Evolutionary conservation across 2,797 vertebrate species (phyloP).

Genomic region (Pterois miles): DNA sequence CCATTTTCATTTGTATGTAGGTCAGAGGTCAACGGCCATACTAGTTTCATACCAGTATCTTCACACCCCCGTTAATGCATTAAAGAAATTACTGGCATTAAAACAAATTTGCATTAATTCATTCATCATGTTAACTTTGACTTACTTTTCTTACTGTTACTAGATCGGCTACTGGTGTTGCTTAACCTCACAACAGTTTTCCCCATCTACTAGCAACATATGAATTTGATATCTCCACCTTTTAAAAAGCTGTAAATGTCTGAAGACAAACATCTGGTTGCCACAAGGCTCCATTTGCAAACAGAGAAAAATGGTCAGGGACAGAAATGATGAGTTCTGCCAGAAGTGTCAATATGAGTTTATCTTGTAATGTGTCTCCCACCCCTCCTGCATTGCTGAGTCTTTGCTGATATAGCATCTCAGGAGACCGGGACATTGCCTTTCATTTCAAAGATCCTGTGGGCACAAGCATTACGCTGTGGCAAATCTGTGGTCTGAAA

Average conservation of each 20-base stretch:
- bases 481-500: conserved; percentile 17
- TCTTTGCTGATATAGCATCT: conserved; percentile 64
- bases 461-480: conserved; percentile 26
- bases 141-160: neutral
- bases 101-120: no score
- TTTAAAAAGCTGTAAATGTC: conserved; percentile 37
- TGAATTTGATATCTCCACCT: neutral
- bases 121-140: no score
- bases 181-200: neutral
- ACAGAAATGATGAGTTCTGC: conserved; percentile 60
- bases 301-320: conserved; percentile 47
- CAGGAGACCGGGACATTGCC: conserved; percentile 35
- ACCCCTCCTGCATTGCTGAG: conserved; percentile 28
- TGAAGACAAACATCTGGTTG: conserved; percentile 13
- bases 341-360: conserved; percentile 67
- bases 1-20: no score
- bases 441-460: conserved; percentile 59
- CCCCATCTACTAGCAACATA: neutral
- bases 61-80: no score
- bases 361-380: conserved; percentile 60
- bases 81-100: no score
- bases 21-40: no score
- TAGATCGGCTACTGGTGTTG: neutral
- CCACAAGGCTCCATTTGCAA: conserved; percentile 38
- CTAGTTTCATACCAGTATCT: no score